Percentiles rank a stretch among this genome's conserved stretches.
phyloP scores from a whole-genome alignment of 1,140 invertebrate genomes.

The Drosophila pseudoobscura region DNA sequence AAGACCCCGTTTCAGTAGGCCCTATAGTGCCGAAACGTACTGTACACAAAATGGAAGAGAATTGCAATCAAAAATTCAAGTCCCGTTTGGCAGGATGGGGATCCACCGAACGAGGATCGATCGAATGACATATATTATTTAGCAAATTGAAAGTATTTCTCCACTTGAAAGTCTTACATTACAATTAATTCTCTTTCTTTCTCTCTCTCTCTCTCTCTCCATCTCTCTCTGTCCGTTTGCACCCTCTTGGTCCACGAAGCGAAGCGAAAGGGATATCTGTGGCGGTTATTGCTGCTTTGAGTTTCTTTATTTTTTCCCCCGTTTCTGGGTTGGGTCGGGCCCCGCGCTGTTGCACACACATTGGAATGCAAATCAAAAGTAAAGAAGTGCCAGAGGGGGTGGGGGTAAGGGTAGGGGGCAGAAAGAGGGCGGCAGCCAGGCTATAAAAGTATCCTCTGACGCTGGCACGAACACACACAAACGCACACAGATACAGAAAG shows the following conservation, averaged over 20 bases:
- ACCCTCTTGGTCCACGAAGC: slow-evolving; percentile 35
- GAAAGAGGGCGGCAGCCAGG: slow-evolving; percentile 27
- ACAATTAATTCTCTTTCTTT: slow-evolving; percentile 58
- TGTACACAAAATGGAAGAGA: slow-evolving; percentile 68
- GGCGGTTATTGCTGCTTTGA: slow-evolving; percentile 30
- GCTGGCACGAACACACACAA: slow-evolving; percentile 37
- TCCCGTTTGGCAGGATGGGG: slow-evolving; percentile 63
- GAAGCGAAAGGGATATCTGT: slow-evolving; percentile 41
- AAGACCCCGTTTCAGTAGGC: not conserved
- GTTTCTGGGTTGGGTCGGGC: slow-evolving; percentile 73
- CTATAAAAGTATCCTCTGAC: slow-evolving; percentile 77
- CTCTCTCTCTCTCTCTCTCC: slow-evolving; percentile 5
- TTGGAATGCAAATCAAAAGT: slow-evolving; percentile 75
- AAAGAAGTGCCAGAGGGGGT: slow-evolving; percentile 11
- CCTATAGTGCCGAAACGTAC: slow-evolving; percentile 10
- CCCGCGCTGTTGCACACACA: slow-evolving; percentile 57
- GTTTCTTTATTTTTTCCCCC: slow-evolving; percentile 6
- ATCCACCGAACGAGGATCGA: not conserved
- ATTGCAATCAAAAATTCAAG: slow-evolving; percentile 75
- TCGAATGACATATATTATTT: slow-evolving; percentile 78
- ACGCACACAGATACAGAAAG: slow-evolving; percentile 23
- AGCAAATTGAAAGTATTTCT: slow-evolving; percentile 72
- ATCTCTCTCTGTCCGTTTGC: slow-evolving; percentile 14
- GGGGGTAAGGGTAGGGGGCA: not conserved
- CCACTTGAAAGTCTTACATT: slow-evolving; percentile 70